Base-by-base conservation (phyloP, 2,888 invertebrate genomes). In the Asteroscopus sphinx region DNA sequence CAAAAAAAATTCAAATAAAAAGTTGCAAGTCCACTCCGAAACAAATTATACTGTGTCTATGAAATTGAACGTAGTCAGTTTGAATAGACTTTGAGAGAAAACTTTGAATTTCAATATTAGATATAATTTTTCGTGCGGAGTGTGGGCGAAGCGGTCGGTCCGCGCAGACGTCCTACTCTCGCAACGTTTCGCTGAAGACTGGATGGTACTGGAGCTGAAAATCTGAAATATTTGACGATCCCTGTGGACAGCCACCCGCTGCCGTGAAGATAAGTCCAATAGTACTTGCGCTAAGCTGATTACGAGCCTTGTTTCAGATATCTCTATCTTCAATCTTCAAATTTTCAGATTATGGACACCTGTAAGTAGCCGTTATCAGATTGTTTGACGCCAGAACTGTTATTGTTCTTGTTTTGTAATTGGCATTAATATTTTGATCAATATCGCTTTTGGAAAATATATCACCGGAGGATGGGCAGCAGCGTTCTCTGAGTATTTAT, bases 231-330 rank as follows among this genome's bases (percentile, higher is more conserved):
- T 86, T 82, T 73, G 76, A 70, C 71, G 72, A 67, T 81, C 81
- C 76, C 79, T 65, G 73, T 80, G 81, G 82, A 77, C 69, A 64
- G 59, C 76, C 73, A 75, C 73, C 73, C 77, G 62, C 76, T 71
- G 71, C 67, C 57, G 80, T 80, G 77, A 78, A 85, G 87, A 87
- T 88, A 86, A 88, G 80, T 83, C 79, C 78, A 75, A 76, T 81
- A 80, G 83, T 84, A 78, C 83, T 83, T 73, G 77, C 80, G 79
- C 82, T 90, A 89, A 90, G 87, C 88, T 85, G 82, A 87, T 88
- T 86, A 89, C 76, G 70, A 72, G 55, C 48, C 75, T 77, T 80
- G 81, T 78, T 81, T 82, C 69, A 77, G 79, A 79, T 81, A 73
- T 79, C 71, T 72, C 70, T 72, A 53, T 68, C 44, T 68, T 16